Evolutionary conservation across 2,888 invertebrate species (phyloP), one percentile per base, ranked within the genome.

Genomic region (Micoletzkya japonica): DNA sequence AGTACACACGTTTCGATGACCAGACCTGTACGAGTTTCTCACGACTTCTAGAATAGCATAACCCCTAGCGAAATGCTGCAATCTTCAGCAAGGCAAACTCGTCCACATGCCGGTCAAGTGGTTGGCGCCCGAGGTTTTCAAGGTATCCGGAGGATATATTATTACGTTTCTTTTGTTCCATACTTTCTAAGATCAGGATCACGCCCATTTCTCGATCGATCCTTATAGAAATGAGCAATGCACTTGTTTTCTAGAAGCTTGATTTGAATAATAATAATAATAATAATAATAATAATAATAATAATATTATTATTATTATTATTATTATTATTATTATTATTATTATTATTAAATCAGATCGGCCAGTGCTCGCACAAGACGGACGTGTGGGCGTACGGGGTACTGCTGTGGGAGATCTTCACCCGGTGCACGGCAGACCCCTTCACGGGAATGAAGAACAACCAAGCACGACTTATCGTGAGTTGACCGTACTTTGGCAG

Each of bases 51-150:
- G n/a, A 32, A 28, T 36, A 66, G 26, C 37, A 54, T 32, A 50
- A n/a, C 44, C 34, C 61, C 44, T 10, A 1, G 17, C 14, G 10
- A 4, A 52, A 49, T 17, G 3, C n/a, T 20, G 59, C 61, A 10
- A 49, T 74, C 26, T 63, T 2, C 72, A 76, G 68, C 28, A 73
- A 30, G 72, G 69, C 28, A 58, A 59, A 32, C 71, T 76, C 37
- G 74, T 73, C 26, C 61, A 70, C 34, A 72, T 76, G 70, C 75
- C 75, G 3, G 52, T 76, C 63, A 75, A 75, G 52, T 76, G 76
- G 76, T 70, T 74, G n/a, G 49, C 76, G 30, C 76, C 76, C 28
- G 76, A 76, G 63, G 77, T 76, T 1, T 68, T 76, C 20, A 24
- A 59, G 39, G 59, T 59, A 39, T 17, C 4, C 20, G 7, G 58